Base-by-base conservation (phyloP, 2,888 invertebrate genomes). In the Catotricha subobsoleta region DNA sequence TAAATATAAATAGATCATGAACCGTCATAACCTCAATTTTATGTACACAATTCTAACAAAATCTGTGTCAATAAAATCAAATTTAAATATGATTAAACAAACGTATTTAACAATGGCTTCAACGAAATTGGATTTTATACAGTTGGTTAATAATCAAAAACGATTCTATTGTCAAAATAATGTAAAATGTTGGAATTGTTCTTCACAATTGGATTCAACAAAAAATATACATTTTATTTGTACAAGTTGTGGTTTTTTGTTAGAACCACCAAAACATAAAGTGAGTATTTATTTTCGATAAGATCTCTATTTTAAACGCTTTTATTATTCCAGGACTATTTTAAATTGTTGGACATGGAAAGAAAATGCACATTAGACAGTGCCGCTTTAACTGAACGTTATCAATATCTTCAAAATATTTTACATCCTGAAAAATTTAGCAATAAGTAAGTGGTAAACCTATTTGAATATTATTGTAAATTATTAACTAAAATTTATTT, bases 381-480 rank as follows among this genome's bases (percentile, higher is more conserved):
- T 20, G 66, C 65, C 36, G 65, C 69, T 16, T 59, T 94, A 43
- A 71, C 78, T 0, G 68, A 66, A 39, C 76, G 69, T 47, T 90
- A 81, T 57, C 76, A 80, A 48, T 66, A 77, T 40, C 59, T 92
- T 40, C 94, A 94, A 58, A 76, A 70, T 50, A 58, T 74, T 47
- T 67, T 92, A 42, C 94, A 94, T 66, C 94, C 94, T 1, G 94
- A 94, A 58, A 86, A 82, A 63, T 91, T 76, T 62, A 73, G 74
- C 40, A 78, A 74, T 49, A 82, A 71, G 73, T 79, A 65, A 48
- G 64, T n/a, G n/a, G n/a, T n/a, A n/a, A n/a, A n/a, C n/a, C n/a
- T n/a, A n/a, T n/a, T 45, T 28, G 29, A 18, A 29, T 12, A 21
- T 12, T 12, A 21, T 42, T 35, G 34, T 12, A 27, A 25, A 16